Conservation (phyloP, 2,797 vertebrate genomes). For the Pipistrellus kuhlii region DNA sequence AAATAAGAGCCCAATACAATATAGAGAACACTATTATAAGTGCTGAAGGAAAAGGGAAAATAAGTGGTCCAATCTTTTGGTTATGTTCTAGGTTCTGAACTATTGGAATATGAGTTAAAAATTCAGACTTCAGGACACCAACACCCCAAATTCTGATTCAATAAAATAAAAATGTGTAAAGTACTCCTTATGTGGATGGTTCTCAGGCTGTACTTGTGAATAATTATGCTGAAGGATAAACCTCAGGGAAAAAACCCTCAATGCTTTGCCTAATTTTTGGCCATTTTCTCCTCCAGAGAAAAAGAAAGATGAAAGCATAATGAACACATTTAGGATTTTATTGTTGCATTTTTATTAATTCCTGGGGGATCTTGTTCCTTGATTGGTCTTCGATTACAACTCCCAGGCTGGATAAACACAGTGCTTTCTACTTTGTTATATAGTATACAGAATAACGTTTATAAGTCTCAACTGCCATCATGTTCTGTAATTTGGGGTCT, state of each 20-base stretch:
- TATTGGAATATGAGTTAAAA: neutral
- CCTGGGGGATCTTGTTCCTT: neutral
- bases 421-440: neutral
- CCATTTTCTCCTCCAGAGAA: neutral
- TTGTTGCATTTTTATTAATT: slow-evolving; percentile 32
- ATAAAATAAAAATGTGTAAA: neutral
- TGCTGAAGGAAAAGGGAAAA: neutral
- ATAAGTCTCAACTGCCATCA: slow-evolving; percentile 88
- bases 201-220: neutral
- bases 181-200: neutral
- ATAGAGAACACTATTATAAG: neutral
- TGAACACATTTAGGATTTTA: neutral
- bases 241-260: neutral
- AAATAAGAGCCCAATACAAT: neutral
- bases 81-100: neutral
- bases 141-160: neutral
- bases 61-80: neutral
- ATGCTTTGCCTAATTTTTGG: neutral
- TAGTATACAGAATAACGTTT: slow-evolving; percentile 47
- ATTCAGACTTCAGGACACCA: neutral
- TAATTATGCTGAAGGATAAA: neutral
- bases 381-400: neutral
- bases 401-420: neutral
- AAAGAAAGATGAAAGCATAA: neutral
- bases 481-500: slow-evolving; percentile 92